Conservation (phyloP, 2,113 vertebrate species). For the Gasterosteus aculeatus region DNA sequence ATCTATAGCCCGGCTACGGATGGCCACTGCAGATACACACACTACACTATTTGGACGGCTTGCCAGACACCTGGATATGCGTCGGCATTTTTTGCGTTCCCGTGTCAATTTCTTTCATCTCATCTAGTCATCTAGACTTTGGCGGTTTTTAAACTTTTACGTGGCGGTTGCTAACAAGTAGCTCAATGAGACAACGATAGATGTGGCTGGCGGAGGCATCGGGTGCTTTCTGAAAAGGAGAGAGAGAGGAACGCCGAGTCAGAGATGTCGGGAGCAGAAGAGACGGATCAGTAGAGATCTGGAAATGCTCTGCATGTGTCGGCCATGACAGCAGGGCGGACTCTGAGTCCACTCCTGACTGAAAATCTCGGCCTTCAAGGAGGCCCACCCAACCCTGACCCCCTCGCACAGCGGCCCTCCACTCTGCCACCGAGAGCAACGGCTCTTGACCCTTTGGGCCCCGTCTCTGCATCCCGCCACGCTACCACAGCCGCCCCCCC, state of each 20-base stretch:
- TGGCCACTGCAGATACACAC: constrained; percentile 16
- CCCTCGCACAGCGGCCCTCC: constrained; percentile 49
- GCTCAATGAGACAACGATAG: neutral
- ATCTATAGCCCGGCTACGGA: constrained; percentile 44
- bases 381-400: constrained; percentile 17
- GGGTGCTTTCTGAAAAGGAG: neutral
- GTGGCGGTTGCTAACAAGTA: neutral
- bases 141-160: neutral
- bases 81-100: neutral
- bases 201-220: neutral
- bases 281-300: constrained; percentile 41
- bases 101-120: no score
- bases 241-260: neutral
- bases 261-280: neutral
- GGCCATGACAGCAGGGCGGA: constrained; percentile 54
- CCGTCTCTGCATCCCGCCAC: neutral
- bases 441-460: constrained; percentile 26
- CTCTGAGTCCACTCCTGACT: constrained; percentile 41
- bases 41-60: neutral
- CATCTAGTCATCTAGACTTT: neutral
- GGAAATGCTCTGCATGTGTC: constrained; percentile 52
- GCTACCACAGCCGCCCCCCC: constrained; percentile 21
- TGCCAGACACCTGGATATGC: neutral
- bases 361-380: constrained; percentile 53
- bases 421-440: constrained; percentile 38